Evolutionary conservation across 2,113 vertebrate genomes (phyloP).

Genomic region (Aegithalos caudatus): DNA sequence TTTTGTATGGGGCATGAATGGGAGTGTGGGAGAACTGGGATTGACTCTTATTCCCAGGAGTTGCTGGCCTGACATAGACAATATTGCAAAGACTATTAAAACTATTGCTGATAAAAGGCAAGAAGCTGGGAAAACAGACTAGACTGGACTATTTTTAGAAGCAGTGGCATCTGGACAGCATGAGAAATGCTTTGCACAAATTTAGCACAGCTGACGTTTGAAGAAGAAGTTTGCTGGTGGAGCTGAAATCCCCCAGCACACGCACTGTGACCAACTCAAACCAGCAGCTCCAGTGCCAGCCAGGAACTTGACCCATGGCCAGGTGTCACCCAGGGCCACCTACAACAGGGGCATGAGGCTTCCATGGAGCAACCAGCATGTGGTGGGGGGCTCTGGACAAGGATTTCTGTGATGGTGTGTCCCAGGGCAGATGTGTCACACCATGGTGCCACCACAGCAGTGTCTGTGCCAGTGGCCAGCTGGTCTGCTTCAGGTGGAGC

Average conservation of each 20-base stretch:
- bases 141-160: slow-evolving; percentile 41
- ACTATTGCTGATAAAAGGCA: slow-evolving; percentile 2
- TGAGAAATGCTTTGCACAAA: slow-evolving; percentile 28
- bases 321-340: not conserved
- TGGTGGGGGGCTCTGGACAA: not conserved
- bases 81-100: not conserved
- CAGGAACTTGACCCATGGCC: not conserved
- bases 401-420: not conserved
- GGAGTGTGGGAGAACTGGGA: not conserved
- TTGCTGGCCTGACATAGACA: not conserved
- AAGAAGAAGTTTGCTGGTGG: not conserved
- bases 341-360: accelerated
- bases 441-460: not conserved
- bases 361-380: accelerated
- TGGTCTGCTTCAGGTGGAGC: not conserved
- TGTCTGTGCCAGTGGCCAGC: accelerated
- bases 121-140: slow-evolving; percentile 11
- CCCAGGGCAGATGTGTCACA: not conserved
- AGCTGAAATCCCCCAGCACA: not conserved
- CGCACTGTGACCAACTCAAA: not conserved
- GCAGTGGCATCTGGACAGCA: slow-evolving; percentile 43
- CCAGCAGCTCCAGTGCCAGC: not conserved
- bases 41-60: not conserved
- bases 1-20: not conserved
- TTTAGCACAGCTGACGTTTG: slow-evolving; percentile 30